Percentiles rank a stretch among this genome's conserved stretches.
Evolutionary conservation across 35 echinoderm and acorn worm species (phyloP).

Genomic region (Chiridota heheva): DNA sequence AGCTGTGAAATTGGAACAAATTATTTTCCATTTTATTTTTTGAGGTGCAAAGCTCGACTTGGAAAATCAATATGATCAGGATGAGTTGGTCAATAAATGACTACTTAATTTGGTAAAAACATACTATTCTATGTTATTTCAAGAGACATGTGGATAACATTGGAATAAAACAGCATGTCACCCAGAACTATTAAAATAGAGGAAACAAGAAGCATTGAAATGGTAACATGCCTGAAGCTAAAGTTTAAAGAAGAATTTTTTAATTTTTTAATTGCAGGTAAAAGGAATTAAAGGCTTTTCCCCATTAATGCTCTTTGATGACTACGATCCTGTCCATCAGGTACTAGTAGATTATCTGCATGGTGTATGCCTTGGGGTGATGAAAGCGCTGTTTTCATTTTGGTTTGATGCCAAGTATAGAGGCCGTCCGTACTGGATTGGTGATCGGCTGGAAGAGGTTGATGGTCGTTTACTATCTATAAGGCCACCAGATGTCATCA

Average conservation of each 20-base stretch:
- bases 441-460: neutral
- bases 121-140: too few species aligned
- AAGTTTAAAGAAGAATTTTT: too few species aligned
- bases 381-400: conserved; percentile 15
- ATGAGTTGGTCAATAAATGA: too few species aligned
- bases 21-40: too few species aligned
- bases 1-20: too few species aligned
- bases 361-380: conserved; percentile 4
- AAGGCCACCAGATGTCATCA: neutral
- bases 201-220: too few species aligned
- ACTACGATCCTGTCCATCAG: conserved; percentile 1
- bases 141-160: too few species aligned
- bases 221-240: too few species aligned
- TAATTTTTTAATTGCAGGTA: neutral
- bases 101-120: too few species aligned
- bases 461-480: neutral
- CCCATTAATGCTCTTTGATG: neutral
- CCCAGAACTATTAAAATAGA: neutral
- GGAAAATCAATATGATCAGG: too few species aligned
- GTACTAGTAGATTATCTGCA: conserved; percentile 26
- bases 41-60: too few species aligned
- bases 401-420: conserved; percentile 27
- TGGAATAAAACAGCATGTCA: too few species aligned
- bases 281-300: conserved; percentile 19
- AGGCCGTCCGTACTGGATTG: neutral